Evolutionary conservation across 2,888 invertebrate species (phyloP), one percentile per base, ranked within the genome.

Genomic region (Rhogogaster chlorosoma): DNA sequence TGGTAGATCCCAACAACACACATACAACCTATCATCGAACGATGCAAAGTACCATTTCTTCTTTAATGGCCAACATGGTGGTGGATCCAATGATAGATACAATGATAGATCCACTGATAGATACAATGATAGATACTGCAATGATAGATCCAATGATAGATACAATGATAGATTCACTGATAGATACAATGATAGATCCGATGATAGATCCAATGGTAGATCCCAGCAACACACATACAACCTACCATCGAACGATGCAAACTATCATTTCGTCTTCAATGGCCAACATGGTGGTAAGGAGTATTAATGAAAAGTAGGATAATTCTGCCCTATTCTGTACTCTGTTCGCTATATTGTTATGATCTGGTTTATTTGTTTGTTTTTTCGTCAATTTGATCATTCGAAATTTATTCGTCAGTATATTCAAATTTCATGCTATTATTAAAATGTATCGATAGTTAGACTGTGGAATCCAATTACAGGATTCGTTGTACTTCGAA

Each of bases 201-300:
- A 36, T 36, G 36, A 5, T 36, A 36, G 36, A 36, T 36, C 36
- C 36, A 36, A 45, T 45, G 45, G 61, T 61, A 80, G 12, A 61
- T 38, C 32, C 10, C 80, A 57, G n/a, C 80, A 36, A 61, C n/a
- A 61, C 53, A 7, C 42, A 12, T 26, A 22, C 61, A 38, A 61
- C 12, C 32, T 15, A 32, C 36, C n/a, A 45, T 45, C 45, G 10
- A 29, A 53, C 22, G 29, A 15, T 57, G 32, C 10, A 18, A 1
- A 80, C 9, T 36, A 4, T 12, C 42, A 73, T 73, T 22, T 15
- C 38, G 42, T 18, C 71, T 18, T 10, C 7, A 7, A 32, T 22
- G 12, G n/a, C 61, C 57, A 80, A 61, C 32, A 4, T 36, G 80
- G 57, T 49, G 57, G 57, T 80, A 61, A 80, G 61, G 7, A 29